Conservation (phyloP, 2,888 invertebrate genomes). For the Odontocerum albicorne region DNA sequence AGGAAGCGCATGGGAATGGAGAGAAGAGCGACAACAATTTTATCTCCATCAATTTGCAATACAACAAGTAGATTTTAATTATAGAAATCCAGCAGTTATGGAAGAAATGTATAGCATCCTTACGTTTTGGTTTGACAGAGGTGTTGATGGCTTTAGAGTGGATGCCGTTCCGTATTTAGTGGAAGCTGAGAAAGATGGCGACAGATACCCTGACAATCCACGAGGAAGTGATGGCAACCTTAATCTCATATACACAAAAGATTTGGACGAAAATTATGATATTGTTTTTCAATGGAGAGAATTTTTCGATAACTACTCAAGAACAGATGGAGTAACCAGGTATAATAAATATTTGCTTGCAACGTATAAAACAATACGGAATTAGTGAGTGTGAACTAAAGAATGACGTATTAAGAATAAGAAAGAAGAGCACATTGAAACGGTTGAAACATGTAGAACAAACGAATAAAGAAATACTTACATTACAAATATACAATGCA, state of each 20-base stretch:
- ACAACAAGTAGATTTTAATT: conserved; percentile 70
- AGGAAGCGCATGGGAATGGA: conserved; percentile 71
- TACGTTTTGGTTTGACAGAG: conserved; percentile 72
- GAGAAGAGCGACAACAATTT: conserved; percentile 61
- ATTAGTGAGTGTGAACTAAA: too few species aligned
- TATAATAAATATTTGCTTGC: too few species aligned
- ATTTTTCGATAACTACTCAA: conserved; percentile 55
- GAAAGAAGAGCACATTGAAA: too few species aligned
- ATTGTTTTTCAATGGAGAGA: conserved; percentile 60
- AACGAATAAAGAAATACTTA: too few species aligned
- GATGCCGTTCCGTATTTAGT: conserved; percentile 64
- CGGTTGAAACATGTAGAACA: too few species aligned
- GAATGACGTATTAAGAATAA: too few species aligned
- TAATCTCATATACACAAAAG: conserved; percentile 64
- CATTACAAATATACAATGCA: too few species aligned
- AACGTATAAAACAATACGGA: too few species aligned
- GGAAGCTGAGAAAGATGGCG: conserved; percentile 52
- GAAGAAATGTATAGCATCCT: conserved; percentile 63
- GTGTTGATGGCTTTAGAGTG: conserved; percentile 76
- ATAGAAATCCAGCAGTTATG: conserved; percentile 58
- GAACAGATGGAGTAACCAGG: conserved; percentile 50
- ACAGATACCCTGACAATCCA: conserved; percentile 55
- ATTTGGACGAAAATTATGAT: conserved; percentile 59
- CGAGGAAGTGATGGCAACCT: conserved; percentile 57
- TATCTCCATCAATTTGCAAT: conserved; percentile 69